Evolutionary conservation across 2,888 invertebrate species (phyloP).

Genomic region (Melinaea marsaeus): DNA sequence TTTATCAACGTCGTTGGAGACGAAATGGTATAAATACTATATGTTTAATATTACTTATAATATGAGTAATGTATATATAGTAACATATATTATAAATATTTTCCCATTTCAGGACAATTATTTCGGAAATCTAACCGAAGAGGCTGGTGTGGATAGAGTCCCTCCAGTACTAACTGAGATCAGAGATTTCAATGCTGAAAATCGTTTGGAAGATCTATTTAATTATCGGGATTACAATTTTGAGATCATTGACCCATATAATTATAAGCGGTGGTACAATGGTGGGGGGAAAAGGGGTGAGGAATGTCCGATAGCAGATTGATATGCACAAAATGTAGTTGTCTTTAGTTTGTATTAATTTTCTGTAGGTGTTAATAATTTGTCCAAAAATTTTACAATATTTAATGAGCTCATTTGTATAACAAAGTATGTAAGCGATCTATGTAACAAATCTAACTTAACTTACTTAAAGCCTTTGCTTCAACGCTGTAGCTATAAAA

Average conservation of each 20-base stretch:
- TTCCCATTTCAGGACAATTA: conserved; percentile 53
- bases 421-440: too few species aligned
- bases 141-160: conserved; percentile 53
- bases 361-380: too few species aligned
- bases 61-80: not conserved
- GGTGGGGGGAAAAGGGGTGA: conserved; percentile 42
- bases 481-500: too few species aligned
- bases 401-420: too few species aligned
- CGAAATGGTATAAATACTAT: conserved; percentile 46
- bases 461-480: too few species aligned
- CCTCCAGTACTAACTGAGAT: conserved; percentile 58
- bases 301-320: conserved; percentile 48
- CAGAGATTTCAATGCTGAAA: conserved; percentile 59
- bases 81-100: not conserved
- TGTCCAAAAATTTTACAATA: too few species aligned
- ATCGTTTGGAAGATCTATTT: conserved; percentile 60
- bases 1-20: conserved; percentile 58
- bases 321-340: too few species aligned
- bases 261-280: conserved; percentile 53
- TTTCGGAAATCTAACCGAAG: conserved; percentile 57
- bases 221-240: conserved; percentile 68
- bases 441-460: too few species aligned
- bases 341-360: too few species aligned
- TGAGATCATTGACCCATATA: conserved; percentile 48
- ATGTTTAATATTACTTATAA: not conserved